Conservation (phyloP, 1,140 invertebrate species). For the Lasioglossum baleicum region DNA sequence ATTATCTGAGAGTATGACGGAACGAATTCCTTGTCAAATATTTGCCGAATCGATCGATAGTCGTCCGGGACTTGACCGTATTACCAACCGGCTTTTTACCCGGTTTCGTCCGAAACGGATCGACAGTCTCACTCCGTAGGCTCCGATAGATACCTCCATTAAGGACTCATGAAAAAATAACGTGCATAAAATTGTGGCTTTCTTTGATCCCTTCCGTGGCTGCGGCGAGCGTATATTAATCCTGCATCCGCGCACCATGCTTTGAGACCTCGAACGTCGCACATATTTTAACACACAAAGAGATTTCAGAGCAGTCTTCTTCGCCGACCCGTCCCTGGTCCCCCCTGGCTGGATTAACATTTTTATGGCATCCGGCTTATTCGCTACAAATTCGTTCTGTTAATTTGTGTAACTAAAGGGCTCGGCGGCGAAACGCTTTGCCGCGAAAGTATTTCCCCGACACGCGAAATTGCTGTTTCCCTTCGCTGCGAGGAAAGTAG, state of each 20-base stretch:
- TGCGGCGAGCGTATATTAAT: constrained; percentile 26
- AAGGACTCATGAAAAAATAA: constrained; percentile 3
- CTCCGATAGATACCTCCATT: constrained; percentile 31
- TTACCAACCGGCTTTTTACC: not conserved
- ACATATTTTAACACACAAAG: constrained; percentile 41
- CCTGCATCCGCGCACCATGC: constrained; percentile 18
- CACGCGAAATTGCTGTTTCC: not conserved
- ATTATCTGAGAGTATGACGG: not conserved
- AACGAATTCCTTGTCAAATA: constrained; percentile 21
- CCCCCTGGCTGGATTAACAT: constrained; percentile 15
- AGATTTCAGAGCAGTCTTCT: constrained; percentile 6
- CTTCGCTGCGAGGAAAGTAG: not conserved
- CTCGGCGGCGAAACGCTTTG: not conserved
- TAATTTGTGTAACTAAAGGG: constrained; percentile 11
- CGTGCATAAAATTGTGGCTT: constrained; percentile 11
- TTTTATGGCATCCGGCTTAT: constrained; percentile 14
- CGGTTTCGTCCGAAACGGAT: constrained; percentile 2
- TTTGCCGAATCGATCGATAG: constrained; percentile 23
- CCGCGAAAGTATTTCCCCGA: not conserved
- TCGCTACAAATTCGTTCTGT: constrained; percentile 9
- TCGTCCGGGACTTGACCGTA: not conserved
- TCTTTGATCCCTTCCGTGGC: constrained; percentile 6
- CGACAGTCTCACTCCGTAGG: not conserved
- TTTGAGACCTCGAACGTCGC: constrained; percentile 20
- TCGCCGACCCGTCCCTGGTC: no score